Percentiles rank a stretch among this genome's conserved stretches.
These are phyloP conservation scores for Plebejus melissa DNA, from an alignment of 2,888 invertebrate genomes.

Conservation along the genomic window DNA sequence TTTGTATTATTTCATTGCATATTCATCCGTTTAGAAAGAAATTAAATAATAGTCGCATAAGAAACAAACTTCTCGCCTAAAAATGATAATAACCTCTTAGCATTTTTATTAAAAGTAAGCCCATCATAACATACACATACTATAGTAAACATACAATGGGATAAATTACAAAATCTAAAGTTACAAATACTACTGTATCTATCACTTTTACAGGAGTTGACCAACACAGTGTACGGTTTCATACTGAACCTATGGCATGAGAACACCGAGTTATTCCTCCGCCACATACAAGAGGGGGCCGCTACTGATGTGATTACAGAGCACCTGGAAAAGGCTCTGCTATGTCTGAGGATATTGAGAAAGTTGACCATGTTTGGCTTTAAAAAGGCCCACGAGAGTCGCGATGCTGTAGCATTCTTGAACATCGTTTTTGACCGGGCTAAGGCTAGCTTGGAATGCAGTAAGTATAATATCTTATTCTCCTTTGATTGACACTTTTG, in stretches of 20 bases:
- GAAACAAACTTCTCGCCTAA: too few species aligned
- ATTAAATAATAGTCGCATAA: too few species aligned
- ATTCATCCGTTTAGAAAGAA: too few species aligned
- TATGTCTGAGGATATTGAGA: conserved; percentile 89
- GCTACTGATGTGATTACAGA: conserved; percentile 80
- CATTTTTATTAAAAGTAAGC: too few species aligned
- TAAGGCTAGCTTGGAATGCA: conserved; percentile 88
- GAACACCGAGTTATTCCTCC: conserved; percentile 83
- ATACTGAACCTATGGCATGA: conserved; percentile 89
- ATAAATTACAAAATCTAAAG: too few species aligned
- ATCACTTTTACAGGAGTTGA: conserved; percentile 81
- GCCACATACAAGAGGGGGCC: conserved; percentile 80
- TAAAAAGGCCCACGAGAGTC: conserved; percentile 85
- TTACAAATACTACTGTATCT: too few species aligned
- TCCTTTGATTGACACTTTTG: too few species aligned
- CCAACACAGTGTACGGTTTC: conserved; percentile 84
- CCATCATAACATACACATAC: too few species aligned
- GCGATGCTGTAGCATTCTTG: conserved; percentile 87
- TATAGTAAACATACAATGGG: too few species aligned
- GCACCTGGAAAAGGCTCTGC: conserved; percentile 87
- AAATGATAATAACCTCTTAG: too few species aligned
- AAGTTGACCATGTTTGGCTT: conserved; percentile 92
- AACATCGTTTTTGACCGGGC: conserved; percentile 88
- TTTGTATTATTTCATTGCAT: too few species aligned
- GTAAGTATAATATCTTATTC: conserved; percentile 75